Conservation (phyloP, 2,797 vertebrate genomes). For the Atherinosoma microstoma region DNA sequence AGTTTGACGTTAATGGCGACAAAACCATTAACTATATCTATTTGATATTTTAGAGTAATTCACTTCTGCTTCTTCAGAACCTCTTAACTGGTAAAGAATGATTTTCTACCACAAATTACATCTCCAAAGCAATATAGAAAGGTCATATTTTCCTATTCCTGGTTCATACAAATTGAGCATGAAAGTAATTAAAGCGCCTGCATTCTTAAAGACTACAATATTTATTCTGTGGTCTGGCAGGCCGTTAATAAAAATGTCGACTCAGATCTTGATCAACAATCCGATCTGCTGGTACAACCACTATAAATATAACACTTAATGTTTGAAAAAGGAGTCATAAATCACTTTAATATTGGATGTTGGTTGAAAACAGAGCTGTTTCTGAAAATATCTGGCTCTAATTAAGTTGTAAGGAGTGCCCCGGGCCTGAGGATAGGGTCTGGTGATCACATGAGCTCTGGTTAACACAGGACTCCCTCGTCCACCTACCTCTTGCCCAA, state of each 20-base stretch:
- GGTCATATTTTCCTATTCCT: constrained; percentile 62
- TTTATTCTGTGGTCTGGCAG: constrained; percentile 76
- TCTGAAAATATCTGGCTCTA: constrained; percentile 78
- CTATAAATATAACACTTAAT: constrained; percentile 80
- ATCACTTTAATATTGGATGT: constrained; percentile 78
- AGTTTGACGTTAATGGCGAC: constrained; percentile 38
- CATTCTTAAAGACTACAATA: constrained; percentile 68
- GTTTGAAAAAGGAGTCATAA: constrained; percentile 80
- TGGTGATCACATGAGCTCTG: constrained; percentile 73
- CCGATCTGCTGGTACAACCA: constrained; percentile 68
- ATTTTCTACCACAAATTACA: constrained; percentile 31
- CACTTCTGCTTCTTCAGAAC: constrained; percentile 13
- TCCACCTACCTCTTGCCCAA: constrained; percentile 8
- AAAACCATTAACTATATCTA: constrained; percentile 50
- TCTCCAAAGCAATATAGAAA: constrained; percentile 48
- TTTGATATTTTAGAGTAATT: constrained; percentile 39
- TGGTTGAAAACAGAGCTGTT: constrained; percentile 55
- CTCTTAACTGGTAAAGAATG: constrained; percentile 31
- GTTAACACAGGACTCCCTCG: constrained; percentile 55
- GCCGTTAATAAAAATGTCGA: constrained; percentile 80
- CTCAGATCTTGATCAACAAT: constrained; percentile 73
- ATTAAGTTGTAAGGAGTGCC: constrained; percentile 77
- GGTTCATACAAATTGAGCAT: constrained; percentile 74
- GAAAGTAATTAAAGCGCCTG: constrained; percentile 81
- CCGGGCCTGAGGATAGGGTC: constrained; percentile 68